Percentiles rank a stretch among this genome's conserved stretches.
Evolutionary conservation across 2,888 invertebrate genomes (phyloP).

Genomic region (Epistrophe eligans): DNA sequence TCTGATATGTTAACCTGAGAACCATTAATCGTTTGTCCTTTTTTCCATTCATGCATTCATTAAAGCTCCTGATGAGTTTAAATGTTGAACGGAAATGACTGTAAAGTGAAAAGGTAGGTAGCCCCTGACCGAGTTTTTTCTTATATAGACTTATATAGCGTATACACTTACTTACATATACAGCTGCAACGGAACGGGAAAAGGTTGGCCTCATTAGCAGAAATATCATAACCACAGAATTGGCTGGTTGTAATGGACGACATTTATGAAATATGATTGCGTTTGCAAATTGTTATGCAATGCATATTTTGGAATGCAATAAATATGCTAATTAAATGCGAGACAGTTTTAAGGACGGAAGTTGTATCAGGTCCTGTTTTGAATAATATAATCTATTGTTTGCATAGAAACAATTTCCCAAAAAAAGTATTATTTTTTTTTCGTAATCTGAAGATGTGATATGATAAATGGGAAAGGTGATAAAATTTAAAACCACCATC

Average conservation of each 20-base stretch:
- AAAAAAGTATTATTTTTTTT: no score
- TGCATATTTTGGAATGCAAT: not conserved
- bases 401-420: not conserved
- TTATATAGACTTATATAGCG: not conserved
- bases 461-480: no score
- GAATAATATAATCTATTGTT: not conserved
- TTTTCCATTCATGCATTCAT: slow-evolving; percentile 40
- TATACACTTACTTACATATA: not conserved
- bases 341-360: not conserved
- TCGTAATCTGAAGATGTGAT: no score
- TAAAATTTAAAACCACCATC: no score
- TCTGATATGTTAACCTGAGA: slow-evolving; percentile 12
- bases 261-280: slow-evolving; percentile 49
- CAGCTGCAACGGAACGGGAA: not conserved
- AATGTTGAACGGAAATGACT: slow-evolving; percentile 53
- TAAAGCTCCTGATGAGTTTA: slow-evolving; percentile 24
- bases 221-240: slow-evolving; percentile 40
- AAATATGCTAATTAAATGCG: not conserved
- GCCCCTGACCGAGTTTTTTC: slow-evolving; percentile 65
- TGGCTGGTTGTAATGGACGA: slow-evolving; percentile 11
- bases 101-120: slow-evolving; percentile 41
- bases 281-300: slow-evolving; percentile 44
- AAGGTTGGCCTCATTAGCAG: slow-evolving; percentile 52
- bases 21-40: slow-evolving; percentile 51
- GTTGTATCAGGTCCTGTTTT: not conserved